Evolutionary conservation across 2,113 vertebrate genomes (phyloP).

Genomic region (Halcyon malimbica): DNA sequence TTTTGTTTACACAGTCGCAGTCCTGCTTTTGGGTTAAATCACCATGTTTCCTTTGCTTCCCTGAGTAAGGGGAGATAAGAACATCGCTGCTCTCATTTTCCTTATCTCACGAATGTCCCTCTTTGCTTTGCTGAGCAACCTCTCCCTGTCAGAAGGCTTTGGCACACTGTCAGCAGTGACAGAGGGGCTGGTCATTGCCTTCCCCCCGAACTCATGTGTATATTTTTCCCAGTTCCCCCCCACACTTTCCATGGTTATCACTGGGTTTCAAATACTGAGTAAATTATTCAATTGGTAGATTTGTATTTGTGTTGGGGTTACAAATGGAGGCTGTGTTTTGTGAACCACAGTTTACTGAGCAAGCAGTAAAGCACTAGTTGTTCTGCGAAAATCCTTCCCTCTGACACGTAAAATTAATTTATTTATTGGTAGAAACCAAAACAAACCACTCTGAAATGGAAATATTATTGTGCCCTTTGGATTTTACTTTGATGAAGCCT

Average conservation of each 20-base stretch:
- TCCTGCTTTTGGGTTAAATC: neutral
- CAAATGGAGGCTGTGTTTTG: neutral
- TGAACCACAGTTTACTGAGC: neutral
- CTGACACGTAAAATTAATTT: neutral
- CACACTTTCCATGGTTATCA: neutral
- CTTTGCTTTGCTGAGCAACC: neutral
- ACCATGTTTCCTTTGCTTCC: neutral
- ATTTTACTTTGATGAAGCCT: conserved; percentile 10
- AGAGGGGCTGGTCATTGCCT: neutral
- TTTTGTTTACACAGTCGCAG: neutral
- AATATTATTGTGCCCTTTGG: conserved; percentile 29
- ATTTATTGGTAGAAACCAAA: conserved; percentile 17
- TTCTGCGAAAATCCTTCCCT: neutral
- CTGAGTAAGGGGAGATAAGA: neutral
- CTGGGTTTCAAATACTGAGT: neutral
- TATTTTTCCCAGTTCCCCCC: neutral
- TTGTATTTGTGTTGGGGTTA: neutral
- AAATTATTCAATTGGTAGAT: neutral
- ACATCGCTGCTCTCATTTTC: neutral
- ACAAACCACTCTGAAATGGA: conserved; percentile 10
- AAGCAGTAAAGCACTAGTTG: neutral
- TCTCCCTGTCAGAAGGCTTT: neutral
- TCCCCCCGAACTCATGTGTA: rapidly evolving
- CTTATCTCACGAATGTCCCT: neutral
- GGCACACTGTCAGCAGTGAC: neutral